Evolutionary conservation across 2,797 vertebrate genomes (phyloP), one percentile per base, ranked within the genome.

Genomic region (Parotocinclus haroldoi): DNA sequence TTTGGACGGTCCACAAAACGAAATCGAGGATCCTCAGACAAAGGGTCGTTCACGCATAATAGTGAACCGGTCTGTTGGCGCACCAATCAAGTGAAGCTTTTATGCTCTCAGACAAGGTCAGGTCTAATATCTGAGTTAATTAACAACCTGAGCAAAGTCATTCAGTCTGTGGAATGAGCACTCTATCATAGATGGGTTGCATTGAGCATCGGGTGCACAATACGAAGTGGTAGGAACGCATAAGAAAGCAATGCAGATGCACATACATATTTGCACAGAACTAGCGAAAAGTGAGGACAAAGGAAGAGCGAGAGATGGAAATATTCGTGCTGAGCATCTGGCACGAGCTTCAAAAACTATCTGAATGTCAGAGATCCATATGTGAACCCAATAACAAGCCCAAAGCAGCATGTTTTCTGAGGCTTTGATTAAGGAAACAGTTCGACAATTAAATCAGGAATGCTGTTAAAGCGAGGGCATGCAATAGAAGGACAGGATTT

Each of bases 31-130:
- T 61, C 19, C 10, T 42, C 40, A 36, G 36, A 51, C 27, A 27
- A 27, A 27, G 27, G 27, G 27, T 27, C 27, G 39, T 62, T 62
- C 59, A 38, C 17, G 36, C 40, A 19, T 45, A 58, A 58, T 58
- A 18, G 36, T 40, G 59, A 7, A 27, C 13, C 10, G 46, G 59
- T 51, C 50, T 14, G 17, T 51, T 18, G 46, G 36, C 9, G 59
- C 38, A 46, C 45, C 59, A 62, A 38, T 17, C 14, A n/a, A 50
- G 48, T 17, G 59, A 17, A 36, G 46, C 59, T 51, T 51, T 62
- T 62, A 13, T 62, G 14, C 46, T 62, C 38, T 14, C 36, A 16
- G 49, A 62, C 48, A 62, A 62, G 59, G 59, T 62, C 59, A 51
- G 14, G 36, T 39, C 18, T 50, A 42, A 38, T 65, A 27, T 65